Evolutionary conservation across 2,797 vertebrate genomes (phyloP), one percentile per base, ranked within the genome.

Genomic region (Myotis myotis): DNA sequence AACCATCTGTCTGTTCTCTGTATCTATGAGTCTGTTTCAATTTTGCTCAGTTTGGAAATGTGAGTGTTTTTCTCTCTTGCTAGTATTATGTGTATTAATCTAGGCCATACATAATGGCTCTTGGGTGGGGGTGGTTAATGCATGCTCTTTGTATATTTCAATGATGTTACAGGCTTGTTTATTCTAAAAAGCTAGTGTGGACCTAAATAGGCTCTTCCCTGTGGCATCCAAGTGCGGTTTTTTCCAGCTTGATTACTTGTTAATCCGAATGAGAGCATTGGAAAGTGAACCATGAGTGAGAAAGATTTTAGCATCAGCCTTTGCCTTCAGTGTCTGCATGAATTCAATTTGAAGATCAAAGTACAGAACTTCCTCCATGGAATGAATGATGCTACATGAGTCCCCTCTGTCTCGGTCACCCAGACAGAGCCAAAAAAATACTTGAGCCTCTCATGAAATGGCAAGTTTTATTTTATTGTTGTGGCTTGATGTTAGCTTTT

Each of bases 51-150:
- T 55, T 85, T 78, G 13, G 28, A 89, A 80, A 51, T 20, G 13
- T 51, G 13, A 49, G 7, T 30, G 3, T 20, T 53, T 83, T 85
- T 41, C 5, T 75, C 6, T 80, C 20, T 47, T 76, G 22, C 9
- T 70, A 20, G 20, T 9, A 6, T 71, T 28, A 62, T 0, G 3
- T 53, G 0, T 11, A 12, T 28, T 0, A 60, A 17, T 15, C 55
- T 30, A 38, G 13, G 22, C 51, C 8, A 49, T 9, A 25, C 3
- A 8, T 16, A 13, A 62, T 33, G 60, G 10, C 0, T 90, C n/a
- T 85, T 23, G 82, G 41, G 3, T 1, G 19, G 3, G 0, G 3
- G 57, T n/a, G 41, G 20, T 41, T 10, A 25, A 12, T 47, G 3
- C 1, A 44, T 6, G 9, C 2, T 2, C 38, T 78, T 81, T 72